Percentiles rank a stretch among this genome's conserved stretches.
Evolutionary conservation across 2,888 invertebrate genomes (phyloP).

Genomic region (Orchesella flavescens): DNA sequence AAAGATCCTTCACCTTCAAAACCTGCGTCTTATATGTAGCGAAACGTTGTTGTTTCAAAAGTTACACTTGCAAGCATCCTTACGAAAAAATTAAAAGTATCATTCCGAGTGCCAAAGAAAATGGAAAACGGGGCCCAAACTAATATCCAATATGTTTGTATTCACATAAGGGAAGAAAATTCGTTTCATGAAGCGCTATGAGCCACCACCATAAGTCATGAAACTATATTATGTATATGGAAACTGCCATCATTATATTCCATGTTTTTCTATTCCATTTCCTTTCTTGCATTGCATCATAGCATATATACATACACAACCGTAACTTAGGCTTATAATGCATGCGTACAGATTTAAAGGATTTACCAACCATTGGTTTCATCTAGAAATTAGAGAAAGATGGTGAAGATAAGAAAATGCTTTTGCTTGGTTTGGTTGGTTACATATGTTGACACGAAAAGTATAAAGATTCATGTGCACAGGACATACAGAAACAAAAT

Average conservation of each 20-base stretch:
- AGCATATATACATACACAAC: too few species aligned
- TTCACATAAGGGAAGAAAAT: not conserved
- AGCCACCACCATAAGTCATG: not conserved
- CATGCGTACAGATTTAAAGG: too few species aligned
- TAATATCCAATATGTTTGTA: slow-evolving; percentile 2
- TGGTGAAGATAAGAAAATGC: too few species aligned
- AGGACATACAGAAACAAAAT: not conserved
- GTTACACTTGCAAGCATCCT: slow-evolving; percentile 3
- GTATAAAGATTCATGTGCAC: too few species aligned
- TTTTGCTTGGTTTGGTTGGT: too few species aligned
- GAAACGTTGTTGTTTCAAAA: not conserved
- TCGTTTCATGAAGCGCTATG: not conserved
- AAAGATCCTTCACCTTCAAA: slow-evolving; percentile 32
- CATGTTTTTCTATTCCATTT: slow-evolving; percentile 2
- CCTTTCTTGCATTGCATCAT: not conserved
- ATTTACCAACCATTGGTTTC: too few species aligned
- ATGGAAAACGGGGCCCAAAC: slow-evolving; percentile 1
- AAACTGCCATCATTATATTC: not conserved
- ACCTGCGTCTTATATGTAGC: not conserved
- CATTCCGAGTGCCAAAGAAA: slow-evolving; percentile 15
- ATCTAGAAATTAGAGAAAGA: too few species aligned
- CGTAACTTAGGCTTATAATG: too few species aligned
- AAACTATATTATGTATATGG: not conserved
- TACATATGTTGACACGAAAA: too few species aligned
- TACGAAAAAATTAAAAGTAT: slow-evolving; percentile 5